Evolutionary conservation across 2,888 invertebrate genomes (phyloP), one percentile per base, ranked within the genome.

Genomic region (Salpingus planirostris): DNA sequence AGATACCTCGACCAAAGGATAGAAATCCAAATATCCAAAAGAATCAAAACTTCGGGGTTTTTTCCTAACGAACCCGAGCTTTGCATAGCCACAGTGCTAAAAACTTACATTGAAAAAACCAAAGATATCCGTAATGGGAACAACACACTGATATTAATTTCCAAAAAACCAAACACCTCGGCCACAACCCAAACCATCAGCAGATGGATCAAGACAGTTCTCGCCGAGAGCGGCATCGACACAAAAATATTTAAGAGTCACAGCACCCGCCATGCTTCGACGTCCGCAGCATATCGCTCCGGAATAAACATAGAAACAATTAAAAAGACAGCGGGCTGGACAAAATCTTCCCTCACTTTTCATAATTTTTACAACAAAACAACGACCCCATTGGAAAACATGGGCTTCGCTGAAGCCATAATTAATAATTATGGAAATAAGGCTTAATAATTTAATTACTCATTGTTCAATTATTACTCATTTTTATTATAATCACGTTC

Each of bases 271-370:
- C 51, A 49, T 24, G 46, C 44, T 1, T 32, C 40, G 5, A 49
- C 46, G 3, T 47, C 48, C 11, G 38, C 44, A 3, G 51, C 45
- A 10, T 27, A 26, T 6, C 25, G 35, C n/a, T 31, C 5, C 7
- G 47, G 43, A 12, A 24, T 48, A 1, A 42, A 23, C 27, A 13
- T 47, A 4, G 38, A 43, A 2, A 13, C 22, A 1, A 48, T 50
- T 5, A 38, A 29, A n/a, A 33, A 31, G 11, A 43, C 42, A 15
- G 43, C 45, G 8, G 47, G 46, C 3, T 49, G 47, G 47, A 35
- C 44, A 5, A n/a, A 28, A 6, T 15, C 13, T 4, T 44, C 46
- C 1, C 11, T 25, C 11, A 43, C 36, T 0, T 50, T 48, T 27
- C 43, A 42, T 3, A 43, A 13, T 6, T 38, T 18, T 8, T 18